Evolutionary conservation across 1,140 invertebrate genomes (phyloP), one percentile per base, ranked within the genome.

Genomic region (Drosophila oshimai): DNA sequence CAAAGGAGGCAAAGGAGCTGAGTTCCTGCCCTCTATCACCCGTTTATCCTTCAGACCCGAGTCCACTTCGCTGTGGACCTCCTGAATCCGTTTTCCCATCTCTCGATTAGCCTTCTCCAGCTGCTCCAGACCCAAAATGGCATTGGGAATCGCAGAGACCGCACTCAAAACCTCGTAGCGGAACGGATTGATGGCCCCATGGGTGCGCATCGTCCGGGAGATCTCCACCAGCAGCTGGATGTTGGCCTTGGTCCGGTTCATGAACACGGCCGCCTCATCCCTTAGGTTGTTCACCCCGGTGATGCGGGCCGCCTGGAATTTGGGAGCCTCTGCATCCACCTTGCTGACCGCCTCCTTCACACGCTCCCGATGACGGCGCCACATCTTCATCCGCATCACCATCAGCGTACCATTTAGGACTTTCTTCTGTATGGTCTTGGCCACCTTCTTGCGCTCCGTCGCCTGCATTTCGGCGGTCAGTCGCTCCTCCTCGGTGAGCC

Each of bases 201-300:
- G 68, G n/a, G 64, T 78, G 12, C 86, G 67, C 45, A 65, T 80
- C 0, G 60, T 79, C 6, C 54, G 53, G 5, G 61, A 71, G 5
- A 86, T 36, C 12, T 55, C 61, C 1, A 73, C 41, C 39, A 89
- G 60, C 9, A 78, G 17, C 4, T 74, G 74, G 5, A 86, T 64
- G 24, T 86, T 89, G 0, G 62, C 68, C 15, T 46, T 74, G 36
- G 87, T 89, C 5, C 80, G 70, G 1, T 18, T 42, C 81, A 89
- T 80, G 6, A 72, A 89, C 3, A 42, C 29, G 6, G 37, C 12
- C 2, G 87, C 69, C 17, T 89, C 61, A 4, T 73, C 71, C 0
- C 80, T 54, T 17, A 76, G 20, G 0, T 13, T 26, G 22, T 58
- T 60, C 0, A 72, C 51, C 0, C 64, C 71, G 1, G 74, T 79